Percentiles rank a stretch among this genome's conserved stretches.
phyloP scores from a whole-genome alignment of 2,797 vertebrate species.

The Apogon talboti region DNA sequence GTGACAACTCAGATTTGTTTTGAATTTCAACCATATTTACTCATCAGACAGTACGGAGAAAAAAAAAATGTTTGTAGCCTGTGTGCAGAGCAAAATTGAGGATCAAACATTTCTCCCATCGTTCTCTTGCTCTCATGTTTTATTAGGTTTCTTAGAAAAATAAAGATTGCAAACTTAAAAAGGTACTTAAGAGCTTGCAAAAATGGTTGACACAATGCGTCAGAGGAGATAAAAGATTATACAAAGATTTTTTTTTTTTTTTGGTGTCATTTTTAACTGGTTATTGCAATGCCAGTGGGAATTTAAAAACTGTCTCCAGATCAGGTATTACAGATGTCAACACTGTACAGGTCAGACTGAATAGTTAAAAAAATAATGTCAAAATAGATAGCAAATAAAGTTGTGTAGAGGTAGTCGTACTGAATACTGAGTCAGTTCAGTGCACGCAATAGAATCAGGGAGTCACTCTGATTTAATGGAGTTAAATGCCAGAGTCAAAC shows the following conservation, averaged over 20 bases:
- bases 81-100: slow-evolving; percentile 18
- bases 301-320: not conserved
- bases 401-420: no score
- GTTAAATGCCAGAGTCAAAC: not conserved
- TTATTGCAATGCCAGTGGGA: slow-evolving; percentile 4
- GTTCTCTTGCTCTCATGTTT: slow-evolving; percentile 8
- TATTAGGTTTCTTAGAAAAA: slow-evolving; percentile 17
- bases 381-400: not conserved
- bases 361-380: not conserved
- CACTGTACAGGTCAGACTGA: not conserved
- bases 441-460: not conserved
- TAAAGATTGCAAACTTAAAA: slow-evolving; percentile 9
- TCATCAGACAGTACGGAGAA: slow-evolving; percentile 32
- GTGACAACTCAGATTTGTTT: slow-evolving; percentile 24
- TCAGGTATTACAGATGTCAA: slow-evolving; percentile 8
- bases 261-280: slow-evolving; percentile 9
- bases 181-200: not conserved
- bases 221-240: not conserved
- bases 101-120: slow-evolving; percentile 31
- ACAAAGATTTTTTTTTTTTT: slow-evolving; percentile 7
- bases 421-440: no score
- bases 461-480: not conserved
- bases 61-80: slow-evolving; percentile 25
- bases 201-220: not conserved
- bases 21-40: slow-evolving; percentile 41